These are phyloP conservation scores for Meleagris gallopavo DNA, from an alignment of 2,113 vertebrate species.

Conservation along the genomic window DNA sequence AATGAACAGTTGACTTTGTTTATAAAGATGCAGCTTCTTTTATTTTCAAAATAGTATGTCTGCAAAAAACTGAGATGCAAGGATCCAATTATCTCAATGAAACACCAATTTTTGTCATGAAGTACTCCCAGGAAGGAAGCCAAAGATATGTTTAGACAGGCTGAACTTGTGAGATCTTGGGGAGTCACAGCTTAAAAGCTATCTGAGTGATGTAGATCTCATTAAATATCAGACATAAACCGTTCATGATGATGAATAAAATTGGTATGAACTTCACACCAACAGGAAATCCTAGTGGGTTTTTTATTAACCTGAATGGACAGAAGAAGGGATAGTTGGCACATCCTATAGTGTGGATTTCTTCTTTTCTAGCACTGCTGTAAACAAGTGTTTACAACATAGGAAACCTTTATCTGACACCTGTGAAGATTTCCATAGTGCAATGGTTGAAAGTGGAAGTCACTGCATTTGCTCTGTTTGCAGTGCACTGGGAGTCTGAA, in stretches of 20 bases:
- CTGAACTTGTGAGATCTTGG: constrained; percentile 50
- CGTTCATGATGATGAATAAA: background rate
- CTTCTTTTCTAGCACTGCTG: background rate
- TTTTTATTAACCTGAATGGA: background rate
- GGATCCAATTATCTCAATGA: constrained; percentile 69
- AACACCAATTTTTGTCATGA: constrained; percentile 58
- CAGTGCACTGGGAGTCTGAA: background rate
- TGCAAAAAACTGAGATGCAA: constrained; percentile 68
- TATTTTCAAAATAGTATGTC: constrained; percentile 71
- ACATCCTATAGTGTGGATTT: background rate
- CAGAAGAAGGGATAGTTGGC: background rate
- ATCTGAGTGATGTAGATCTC: constrained; percentile 12
- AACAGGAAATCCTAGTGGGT: background rate
- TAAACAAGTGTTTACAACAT: background rate
- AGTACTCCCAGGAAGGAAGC: constrained; percentile 17
- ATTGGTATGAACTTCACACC: background rate
- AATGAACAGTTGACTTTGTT: background rate
- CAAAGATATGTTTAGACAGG: constrained; percentile 38
- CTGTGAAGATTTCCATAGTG: background rate
- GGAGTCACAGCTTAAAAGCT: constrained; percentile 65
- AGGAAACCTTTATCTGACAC: background rate
- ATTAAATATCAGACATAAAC: constrained; percentile 58
- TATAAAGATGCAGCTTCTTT: constrained; percentile 31
- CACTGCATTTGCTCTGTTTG: background rate
- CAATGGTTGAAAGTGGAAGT: background rate